Base-by-base conservation (phyloP, 1,140 invertebrate species). In the Sinella curviseta region DNA sequence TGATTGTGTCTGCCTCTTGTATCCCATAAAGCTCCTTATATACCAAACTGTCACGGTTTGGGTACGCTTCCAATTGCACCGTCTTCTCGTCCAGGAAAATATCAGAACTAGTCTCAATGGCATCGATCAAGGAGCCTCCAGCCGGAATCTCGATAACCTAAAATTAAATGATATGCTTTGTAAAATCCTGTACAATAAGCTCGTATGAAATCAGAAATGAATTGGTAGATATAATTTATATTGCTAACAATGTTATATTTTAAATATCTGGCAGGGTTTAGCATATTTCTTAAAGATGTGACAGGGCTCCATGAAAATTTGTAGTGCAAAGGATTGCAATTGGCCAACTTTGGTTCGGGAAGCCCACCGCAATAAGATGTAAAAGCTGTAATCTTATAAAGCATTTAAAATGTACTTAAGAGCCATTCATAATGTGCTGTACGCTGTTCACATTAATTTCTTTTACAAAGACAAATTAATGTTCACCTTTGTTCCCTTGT, bases 1-100 rank as follows among this genome's bases (percentile, higher is more conserved):
- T 87, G 82, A 99, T 89, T 0, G 97, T 99, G 36, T 92, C 90
- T 0, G 94, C 95, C 3, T 75, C 35, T 14, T 3, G 74, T 48
- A 75, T 36, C 14, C 33, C 74, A 24, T 75, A 75, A 8, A 48
- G 20, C 3, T 75, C 74, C 26, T 48, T 36, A 26, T 75, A 75
- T 8, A 48, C 35, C 14, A 75, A 36, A 48, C 74, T 75, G 39
- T 75, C 74, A n/a, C 74, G 74, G 31, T 75, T 75, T 14, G 74
- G 74, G 28, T 75, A 75, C 24, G 14, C 34, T 30, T 75, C 74
- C 16, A 75, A 75, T 16, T 54, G 20, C 8, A 75, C n/a, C n/a
- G n/a, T 4, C 2, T 75, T 2, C n/a, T 75, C 26, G 12, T 12
- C 2, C 39, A 48, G 35, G 74, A 75, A 75, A 34, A n/a, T 65